A percentile compares a stretch with the other conserved stretches of the same genome.
Evolutionary conservation across 1,140 invertebrate genomes (phyloP).

Genomic region (Lasaia peninsularis): DNA sequence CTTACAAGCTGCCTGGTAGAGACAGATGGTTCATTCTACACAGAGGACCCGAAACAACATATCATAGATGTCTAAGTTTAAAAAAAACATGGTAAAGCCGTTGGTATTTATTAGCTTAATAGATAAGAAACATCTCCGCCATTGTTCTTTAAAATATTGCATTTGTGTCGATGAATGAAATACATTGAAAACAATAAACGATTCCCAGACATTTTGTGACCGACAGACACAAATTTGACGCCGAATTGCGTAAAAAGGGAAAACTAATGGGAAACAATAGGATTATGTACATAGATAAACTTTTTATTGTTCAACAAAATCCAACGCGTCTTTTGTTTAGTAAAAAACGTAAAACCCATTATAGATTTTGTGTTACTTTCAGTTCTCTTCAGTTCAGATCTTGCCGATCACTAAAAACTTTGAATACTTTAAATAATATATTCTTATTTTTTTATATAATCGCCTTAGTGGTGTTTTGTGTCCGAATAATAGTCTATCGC

Average conservation of each 20-base stretch:
- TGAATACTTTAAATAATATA: background rate
- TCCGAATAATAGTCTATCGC: no score
- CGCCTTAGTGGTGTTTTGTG: no score
- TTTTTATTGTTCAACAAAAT: background rate
- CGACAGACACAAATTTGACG: background rate
- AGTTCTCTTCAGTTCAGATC: no score
- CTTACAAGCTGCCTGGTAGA: no score
- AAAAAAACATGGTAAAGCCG: no score
- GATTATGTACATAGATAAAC: background rate
- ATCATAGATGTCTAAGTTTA: no score
- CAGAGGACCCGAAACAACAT: no score
- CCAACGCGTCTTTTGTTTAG: background rate
- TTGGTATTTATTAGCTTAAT: background rate
- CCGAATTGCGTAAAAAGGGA: background rate
- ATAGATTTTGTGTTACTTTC: background rate
- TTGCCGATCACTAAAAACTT: background rate
- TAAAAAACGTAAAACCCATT: constrained; percentile 1
- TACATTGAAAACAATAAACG: background rate
- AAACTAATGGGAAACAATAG: background rate
- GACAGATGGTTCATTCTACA: no score
- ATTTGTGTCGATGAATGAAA: background rate
- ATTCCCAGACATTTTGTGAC: constrained; percentile 2
- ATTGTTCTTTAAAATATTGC: background rate
- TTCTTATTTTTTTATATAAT: background rate
- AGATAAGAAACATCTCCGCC: background rate